Evolutionary conservation across 2,888 invertebrate species (phyloP).

Genomic region (Drosophila mettleri): DNA sequence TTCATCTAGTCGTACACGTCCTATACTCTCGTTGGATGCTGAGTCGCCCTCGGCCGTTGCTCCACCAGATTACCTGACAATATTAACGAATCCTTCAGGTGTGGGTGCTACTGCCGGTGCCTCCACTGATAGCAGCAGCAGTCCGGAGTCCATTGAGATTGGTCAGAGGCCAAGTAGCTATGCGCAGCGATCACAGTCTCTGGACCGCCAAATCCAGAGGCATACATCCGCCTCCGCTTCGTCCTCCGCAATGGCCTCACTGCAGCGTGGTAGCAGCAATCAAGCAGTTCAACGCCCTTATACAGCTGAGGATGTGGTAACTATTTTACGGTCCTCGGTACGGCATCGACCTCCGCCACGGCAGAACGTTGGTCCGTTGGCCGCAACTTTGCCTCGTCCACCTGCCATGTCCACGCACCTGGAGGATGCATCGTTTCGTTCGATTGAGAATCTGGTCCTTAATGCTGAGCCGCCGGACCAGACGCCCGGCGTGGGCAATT

Average conservation of each 20-base stretch:
- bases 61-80: conserved; percentile 81
- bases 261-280: conserved; percentile 34
- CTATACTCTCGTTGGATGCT: conserved; percentile 65
- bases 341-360: conserved; percentile 54
- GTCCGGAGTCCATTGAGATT: conserved; percentile 74
- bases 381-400: conserved; percentile 62
- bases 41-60: conserved; percentile 64
- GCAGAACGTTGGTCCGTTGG: conserved; percentile 18
- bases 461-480: conserved; percentile 83
- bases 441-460: conserved; percentile 82
- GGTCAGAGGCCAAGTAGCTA: conserved; percentile 63
- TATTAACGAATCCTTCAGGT: conserved; percentile 65
- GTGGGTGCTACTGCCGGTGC: conserved; percentile 17
- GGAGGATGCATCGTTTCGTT: conserved; percentile 76
- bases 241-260: conserved; percentile 24
- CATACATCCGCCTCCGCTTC: conserved; percentile 14
- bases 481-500: conserved; percentile 71
- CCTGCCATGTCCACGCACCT: conserved; percentile 67
- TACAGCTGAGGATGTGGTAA: conserved; percentile 83
- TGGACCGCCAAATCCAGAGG: conserved; percentile 72
- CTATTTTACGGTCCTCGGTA: conserved; percentile 81
- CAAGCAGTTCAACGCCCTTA: conserved; percentile 61
- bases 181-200: conserved; percentile 74
- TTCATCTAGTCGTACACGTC: conserved; percentile 62
- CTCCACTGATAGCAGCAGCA: conserved; percentile 45